Evolutionary conservation across 1,140 invertebrate genomes (phyloP), one percentile per base, ranked within the genome.

Genomic region (Bathynomus jamesi): DNA sequence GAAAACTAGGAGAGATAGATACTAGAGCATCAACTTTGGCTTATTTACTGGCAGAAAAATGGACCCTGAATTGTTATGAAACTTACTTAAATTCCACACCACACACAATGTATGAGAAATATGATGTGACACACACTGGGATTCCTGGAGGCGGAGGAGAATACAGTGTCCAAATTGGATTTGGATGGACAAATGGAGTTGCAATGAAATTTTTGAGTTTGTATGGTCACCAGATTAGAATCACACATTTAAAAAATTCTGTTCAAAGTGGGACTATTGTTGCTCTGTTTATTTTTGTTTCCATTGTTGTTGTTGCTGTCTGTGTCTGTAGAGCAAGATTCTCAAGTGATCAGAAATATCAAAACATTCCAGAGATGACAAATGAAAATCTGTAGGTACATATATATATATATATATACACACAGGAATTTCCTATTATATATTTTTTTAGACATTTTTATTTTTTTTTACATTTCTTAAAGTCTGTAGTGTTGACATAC

Each of bases 131-230:
- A 61, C 79, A 84, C 46, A 85, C 87, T 0, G 93, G 92, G 3
- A 82, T 85, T 25, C 86, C 87, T 40, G 95, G 94, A 0, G 88
- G 89, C 5, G 94, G 94, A 0, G 95, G 95, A 0, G 95, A 98
- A 82, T 97, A 97, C 80, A 83, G 82, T 0, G 89, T 94, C 0
- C 93, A 96, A 81, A 86, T 87, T 24, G 95, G 95, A 13, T 98
- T 98, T 81, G 95, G 94, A 1, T 98, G 95, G 95, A 91, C 92
- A 0, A 97, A 97, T 80, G 95, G 94, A 3, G 89, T 95, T 0
- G 85, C 90, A n/a, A 81, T 95, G 29, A 90, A 75, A 53, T 79
- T 79, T 63, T 71, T 79, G 25, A 70, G 68, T 21, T 53, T 75
- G 21, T 78, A 78, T 64, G 73, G 73, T 60, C 73, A 78, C 28